Base-by-base conservation (phyloP, 2,888 invertebrate species). In the Tetragonisca angustula region DNA sequence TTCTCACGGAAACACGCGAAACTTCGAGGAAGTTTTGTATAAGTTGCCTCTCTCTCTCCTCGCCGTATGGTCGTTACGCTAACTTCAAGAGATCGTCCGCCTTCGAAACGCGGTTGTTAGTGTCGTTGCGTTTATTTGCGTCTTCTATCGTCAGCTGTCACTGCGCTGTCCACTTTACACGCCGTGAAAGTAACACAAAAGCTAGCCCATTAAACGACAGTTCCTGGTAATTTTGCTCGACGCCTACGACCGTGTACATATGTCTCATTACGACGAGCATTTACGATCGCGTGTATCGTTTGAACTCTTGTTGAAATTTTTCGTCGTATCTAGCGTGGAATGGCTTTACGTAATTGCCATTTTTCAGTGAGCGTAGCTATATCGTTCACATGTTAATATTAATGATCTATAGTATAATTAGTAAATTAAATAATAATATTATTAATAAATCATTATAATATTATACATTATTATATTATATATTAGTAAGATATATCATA, bases 1-100 rank as follows among this genome's bases (percentile, higher is more conserved):
- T 87, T 88, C 81, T 86, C 87, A 84, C 87, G 89, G 79, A 88
- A 89, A 84, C 90, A 89, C 87, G 89, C 88, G 85, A 90, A 88
- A 89, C 76, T 76, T 76, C 32, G 69, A 86, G 87, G 85, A 90
- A 86, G 88, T 89, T 77, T 84, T 77, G 81, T 78, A 43, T 85
- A 67, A 73, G 69, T 76, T 65, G 56, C 59, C 54, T 61, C 19
- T 27, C 61, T 27, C 61, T 17, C 61, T 17, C 59, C 50, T 50
- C 61, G 73, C 24, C 43, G 52, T 54, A 64, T 43, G 43, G 49
- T 62, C 78, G 70, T 84, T 76, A 72, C 68, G 75, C 68, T n/a
- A 19, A 65, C 59, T 64, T 27, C n/a, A 75, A 76, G 64, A 73
- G 77, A 72, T 78, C 81, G 71, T 32, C 27, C 4, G 17, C 56